Base-by-base conservation (phyloP, 2,797 vertebrate species). In the Cyprinodon diabolis region DNA sequence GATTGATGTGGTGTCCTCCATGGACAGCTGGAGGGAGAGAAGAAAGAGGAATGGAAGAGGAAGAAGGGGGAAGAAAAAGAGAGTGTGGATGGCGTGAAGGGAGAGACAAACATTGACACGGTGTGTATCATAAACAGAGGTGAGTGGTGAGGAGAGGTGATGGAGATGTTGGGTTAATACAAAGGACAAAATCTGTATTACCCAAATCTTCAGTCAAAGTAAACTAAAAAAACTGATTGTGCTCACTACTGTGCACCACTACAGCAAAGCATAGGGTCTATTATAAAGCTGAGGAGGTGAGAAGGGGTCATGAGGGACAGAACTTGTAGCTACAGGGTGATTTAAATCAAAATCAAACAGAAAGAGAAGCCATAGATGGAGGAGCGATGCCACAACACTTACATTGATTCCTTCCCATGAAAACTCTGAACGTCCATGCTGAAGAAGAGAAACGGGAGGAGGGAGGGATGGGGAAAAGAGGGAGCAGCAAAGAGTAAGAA, bases 371-470 rank as follows among this genome's bases (percentile, higher is more conserved):
- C 77, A 69, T 79, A 87, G 90, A 87, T 87, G 87, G 91, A 91
- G 89, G 84, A 91, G 93, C 90, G 92, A 89, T 73, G 82, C 92
- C 82, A 91, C 91, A 82, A 89, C 79, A 88, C 98, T 99, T 96
- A 99, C 98, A 94, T 98, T 99, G 95, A 99, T 99, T 91, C 97
- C 98, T 88, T 99, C 98, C 98, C 98, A 99, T 95, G 98, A 99
- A 96, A 99, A 98, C 93, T 99, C 98, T 75, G 97, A 98, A 91
- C 96, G 96, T 89, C 97, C 96, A 97, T 98, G 97, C 97, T 99
- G 93, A 92, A 92, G 91, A 92, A 90, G 92, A 91, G 90, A 94
- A 90, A 91, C 82, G 85, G 86, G 81, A 19, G 14, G 87, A 87
- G 4, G 68, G 77, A 75, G 84, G 76, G 77, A 88, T 77, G 85